Percentiles rank a stretch among this genome's conserved stretches.
Evolutionary conservation across 2,797 vertebrate genomes (phyloP).

Genomic region (Cyprinella venusta): DNA sequence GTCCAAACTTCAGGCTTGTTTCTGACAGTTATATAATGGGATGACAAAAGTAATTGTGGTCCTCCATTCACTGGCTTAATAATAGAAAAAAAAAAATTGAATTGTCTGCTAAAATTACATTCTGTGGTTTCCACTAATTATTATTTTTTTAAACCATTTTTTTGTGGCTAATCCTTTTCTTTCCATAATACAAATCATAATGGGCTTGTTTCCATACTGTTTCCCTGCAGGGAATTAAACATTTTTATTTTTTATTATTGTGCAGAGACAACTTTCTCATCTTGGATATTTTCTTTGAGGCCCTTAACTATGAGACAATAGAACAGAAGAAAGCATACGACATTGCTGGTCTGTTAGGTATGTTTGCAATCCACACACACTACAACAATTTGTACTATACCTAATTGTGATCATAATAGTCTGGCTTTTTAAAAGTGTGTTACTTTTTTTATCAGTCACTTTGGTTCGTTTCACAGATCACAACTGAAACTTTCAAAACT

Average conservation of each 20-base stretch:
- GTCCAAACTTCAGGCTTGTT: conserved; percentile 46
- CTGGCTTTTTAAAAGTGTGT: background rate
- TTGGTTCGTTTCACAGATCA: too few relatives aligned
- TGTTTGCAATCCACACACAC: conserved; percentile 47
- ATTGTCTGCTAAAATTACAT: conserved; percentile 53
- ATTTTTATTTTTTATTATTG: conserved; percentile 21
- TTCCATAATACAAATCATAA: conserved; percentile 44
- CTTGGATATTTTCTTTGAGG: conserved; percentile 97
- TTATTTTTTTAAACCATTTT: conserved; percentile 38
- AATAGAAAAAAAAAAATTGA: conserved; percentile 36
- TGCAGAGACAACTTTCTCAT: conserved; percentile 97
- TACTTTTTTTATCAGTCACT: too few relatives aligned
- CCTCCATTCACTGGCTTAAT: conserved; percentile 46
- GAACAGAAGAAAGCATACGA: conserved; percentile 97
- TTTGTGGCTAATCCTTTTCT: conserved; percentile 39
- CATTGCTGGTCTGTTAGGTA: conserved; percentile 92
- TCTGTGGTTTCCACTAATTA: conserved; percentile 55
- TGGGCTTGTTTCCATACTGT: conserved; percentile 7
- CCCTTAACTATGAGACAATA: conserved; percentile 93
- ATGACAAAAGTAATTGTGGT: conserved; percentile 58
- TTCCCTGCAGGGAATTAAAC: conserved; percentile 35
- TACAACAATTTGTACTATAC: background rate
- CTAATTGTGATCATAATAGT: background rate
- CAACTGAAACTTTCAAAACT: too few relatives aligned
- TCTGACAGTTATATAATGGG: conserved; percentile 52